Conservation (phyloP, 2,888 invertebrate species). For the Tenthredo livida region DNA sequence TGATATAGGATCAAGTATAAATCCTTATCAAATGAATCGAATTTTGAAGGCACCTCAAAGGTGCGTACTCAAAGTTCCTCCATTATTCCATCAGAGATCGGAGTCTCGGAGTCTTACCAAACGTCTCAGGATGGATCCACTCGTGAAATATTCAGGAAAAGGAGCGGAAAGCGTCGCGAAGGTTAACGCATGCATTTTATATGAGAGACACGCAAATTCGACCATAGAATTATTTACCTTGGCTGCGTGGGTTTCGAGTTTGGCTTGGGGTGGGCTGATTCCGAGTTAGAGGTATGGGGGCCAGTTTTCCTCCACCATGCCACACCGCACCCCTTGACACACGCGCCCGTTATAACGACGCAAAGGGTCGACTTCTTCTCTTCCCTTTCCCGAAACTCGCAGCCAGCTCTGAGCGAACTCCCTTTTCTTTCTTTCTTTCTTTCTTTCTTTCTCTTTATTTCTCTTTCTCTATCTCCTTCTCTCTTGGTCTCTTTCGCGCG, state of each 20-base stretch:
- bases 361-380: constrained; percentile 47
- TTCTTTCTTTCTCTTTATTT: neutral
- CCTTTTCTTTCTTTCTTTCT: neutral
- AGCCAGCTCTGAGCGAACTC: constrained; percentile 11
- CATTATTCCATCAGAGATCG: constrained; percentile 35
- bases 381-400: constrained; percentile 20
- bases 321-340: constrained; percentile 33
- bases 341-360: constrained; percentile 36
- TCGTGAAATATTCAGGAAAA: constrained; percentile 38
- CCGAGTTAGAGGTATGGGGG: neutral
- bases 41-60: constrained; percentile 20
- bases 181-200: constrained; percentile 44
- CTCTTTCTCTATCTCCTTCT: neutral
- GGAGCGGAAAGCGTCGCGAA: constrained; percentile 44
- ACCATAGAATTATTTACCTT: constrained; percentile 42
- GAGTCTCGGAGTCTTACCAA: neutral
- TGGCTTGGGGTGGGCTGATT: constrained; percentile 36
- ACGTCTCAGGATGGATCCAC: constrained; percentile 13
- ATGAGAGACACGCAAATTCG: constrained; percentile 31
- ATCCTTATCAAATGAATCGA: neutral
- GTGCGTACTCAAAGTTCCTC: neutral
- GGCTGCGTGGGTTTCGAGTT: constrained; percentile 29
- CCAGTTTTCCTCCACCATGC: neutral
- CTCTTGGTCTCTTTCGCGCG: constrained; percentile 24
- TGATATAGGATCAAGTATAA: neutral